Base-by-base conservation (phyloP, 2,888 invertebrate species). In the Artemia sinica region DNA sequence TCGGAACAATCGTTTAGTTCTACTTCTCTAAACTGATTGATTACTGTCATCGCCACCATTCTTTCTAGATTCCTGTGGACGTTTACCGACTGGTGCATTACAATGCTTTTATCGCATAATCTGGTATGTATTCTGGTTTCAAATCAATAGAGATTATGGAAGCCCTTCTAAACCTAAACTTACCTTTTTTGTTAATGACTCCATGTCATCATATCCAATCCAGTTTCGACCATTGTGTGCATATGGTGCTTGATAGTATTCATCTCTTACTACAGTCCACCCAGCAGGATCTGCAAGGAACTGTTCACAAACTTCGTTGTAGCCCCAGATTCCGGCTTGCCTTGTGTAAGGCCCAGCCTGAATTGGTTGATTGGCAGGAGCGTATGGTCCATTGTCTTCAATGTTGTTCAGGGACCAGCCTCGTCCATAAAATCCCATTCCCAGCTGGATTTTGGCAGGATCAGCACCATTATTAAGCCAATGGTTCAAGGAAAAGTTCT, bases 371-470 rank as follows among this genome's bases (percentile, higher is more conserved):
- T 73, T 71, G 0, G 82, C 78, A 0, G 83, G 79, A 0, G 85
- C 83, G 50, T 85, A 83, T 0, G 86, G 77, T 1, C 76, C 77
- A 12, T 75, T 73, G 49, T 81, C 79, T 0, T 77, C 73, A 0
- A 72, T 74, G 72, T 82, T 75, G 0, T 77, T 74, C 13, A 89
- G 76, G 0, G 82, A 84, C 73, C 85, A 90, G 0, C 84, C 81
- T 68, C 84, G 81, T 0, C 88, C 89, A 72, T 87, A 89, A 8
- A 84, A 80, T 0, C 86, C 85, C 50, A 88, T 77, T 0, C 90
- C 89, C 0, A 89, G 72, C 0, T 85, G 78, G 0, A 90, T 73
- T 75, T 89, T 89, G 3, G 82, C 77, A 1, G 81, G 77, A 5
- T 81, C 79, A 0, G 82, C 84, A 10, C 85, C 85, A 71, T 80